Conservation (phyloP, 2,797 vertebrate species). For the Sebastes matsubarae region DNA sequence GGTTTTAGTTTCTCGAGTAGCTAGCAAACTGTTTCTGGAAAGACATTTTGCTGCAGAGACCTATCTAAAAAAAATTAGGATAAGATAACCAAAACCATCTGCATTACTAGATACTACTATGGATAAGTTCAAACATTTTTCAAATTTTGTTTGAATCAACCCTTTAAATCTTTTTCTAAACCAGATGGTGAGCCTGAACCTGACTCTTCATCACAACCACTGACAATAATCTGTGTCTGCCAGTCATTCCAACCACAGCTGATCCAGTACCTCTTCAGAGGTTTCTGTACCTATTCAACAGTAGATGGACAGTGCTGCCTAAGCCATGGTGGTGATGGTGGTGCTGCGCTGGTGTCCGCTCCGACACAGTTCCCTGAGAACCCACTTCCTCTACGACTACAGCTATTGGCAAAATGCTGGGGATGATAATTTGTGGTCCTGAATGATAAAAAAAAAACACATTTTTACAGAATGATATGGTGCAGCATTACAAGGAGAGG, state of each 20-base stretch:
- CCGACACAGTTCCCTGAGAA: slow-evolving; percentile 82
- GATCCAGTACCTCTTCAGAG: not conserved
- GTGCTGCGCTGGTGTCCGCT: slow-evolving; percentile 61
- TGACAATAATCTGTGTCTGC: not conserved
- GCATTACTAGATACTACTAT: not conserved
- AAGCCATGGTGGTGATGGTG: slow-evolving; percentile 34
- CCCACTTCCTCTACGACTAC: slow-evolving; percentile 68
- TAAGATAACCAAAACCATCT: not conserved
- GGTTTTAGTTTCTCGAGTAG: not conserved
- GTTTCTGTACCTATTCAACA: slow-evolving; percentile 5
- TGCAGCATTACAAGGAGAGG: slow-evolving; percentile 62
- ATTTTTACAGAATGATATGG: slow-evolving; percentile 42
- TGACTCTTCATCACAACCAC: not conserved
- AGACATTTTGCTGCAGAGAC: not conserved
- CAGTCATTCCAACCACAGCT: slow-evolving; percentile 13
- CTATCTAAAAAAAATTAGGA: not conserved
- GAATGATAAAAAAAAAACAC: slow-evolving; percentile 37
- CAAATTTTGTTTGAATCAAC: not conserved
- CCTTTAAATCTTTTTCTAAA: not conserved
- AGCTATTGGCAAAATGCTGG: slow-evolving; percentile 69
- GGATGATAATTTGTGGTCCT: slow-evolving; percentile 42
- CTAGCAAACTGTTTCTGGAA: not conserved
- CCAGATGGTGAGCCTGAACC: not conserved
- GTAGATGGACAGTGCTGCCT: slow-evolving; percentile 23
- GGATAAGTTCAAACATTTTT: not conserved